Evolutionary conservation across 2,888 invertebrate species (phyloP).

Genomic region (Atethmia centrago): DNA sequence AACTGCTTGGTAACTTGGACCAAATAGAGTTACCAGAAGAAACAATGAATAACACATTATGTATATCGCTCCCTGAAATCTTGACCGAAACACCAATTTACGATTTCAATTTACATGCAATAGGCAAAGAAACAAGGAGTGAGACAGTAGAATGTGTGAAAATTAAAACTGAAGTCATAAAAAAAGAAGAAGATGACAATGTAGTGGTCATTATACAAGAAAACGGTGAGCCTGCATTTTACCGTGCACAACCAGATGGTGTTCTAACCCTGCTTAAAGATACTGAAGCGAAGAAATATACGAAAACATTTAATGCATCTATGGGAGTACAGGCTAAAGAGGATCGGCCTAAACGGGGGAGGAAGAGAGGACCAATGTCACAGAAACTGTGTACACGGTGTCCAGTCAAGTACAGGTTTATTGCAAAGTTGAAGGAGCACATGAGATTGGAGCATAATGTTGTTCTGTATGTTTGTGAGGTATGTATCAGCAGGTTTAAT

Average conservation of each 20-base stretch:
- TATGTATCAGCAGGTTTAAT: slow-evolving; percentile 57
- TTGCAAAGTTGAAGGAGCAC: slow-evolving; percentile 82
- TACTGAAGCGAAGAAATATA: slow-evolving; percentile 55
- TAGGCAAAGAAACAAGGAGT: slow-evolving; percentile 56
- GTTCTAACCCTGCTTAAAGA: slow-evolving; percentile 62
- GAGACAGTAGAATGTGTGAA: not conserved
- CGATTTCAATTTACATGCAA: slow-evolving; percentile 74
- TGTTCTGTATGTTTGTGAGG: slow-evolving; percentile 82
- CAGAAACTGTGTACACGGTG: slow-evolving; percentile 79
- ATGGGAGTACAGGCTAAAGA: slow-evolving; percentile 1
- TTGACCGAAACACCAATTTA: slow-evolving; percentile 65
- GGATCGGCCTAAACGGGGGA: slow-evolving; percentile 68
- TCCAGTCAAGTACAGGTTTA: slow-evolving; percentile 82
- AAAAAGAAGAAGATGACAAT: slow-evolving; percentile 63
- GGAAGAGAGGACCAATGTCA: slow-evolving; percentile 80
- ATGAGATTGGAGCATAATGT: slow-evolving; percentile 81
- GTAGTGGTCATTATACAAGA: slow-evolving; percentile 77
- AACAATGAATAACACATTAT: slow-evolving; percentile 69
- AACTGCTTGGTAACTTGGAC: slow-evolving; percentile 73
- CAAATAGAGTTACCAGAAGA: slow-evolving; percentile 69
- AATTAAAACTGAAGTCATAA: slow-evolving; percentile 27
- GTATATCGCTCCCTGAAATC: slow-evolving; percentile 76
- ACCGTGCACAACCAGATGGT: slow-evolving; percentile 64
- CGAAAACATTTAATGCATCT: slow-evolving; percentile 32
- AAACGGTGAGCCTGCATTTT: slow-evolving; percentile 68